Evolutionary conservation across 2,888 invertebrate species (phyloP), one percentile per base, ranked within the genome.

Genomic region (Saturnia pavonia): DNA sequence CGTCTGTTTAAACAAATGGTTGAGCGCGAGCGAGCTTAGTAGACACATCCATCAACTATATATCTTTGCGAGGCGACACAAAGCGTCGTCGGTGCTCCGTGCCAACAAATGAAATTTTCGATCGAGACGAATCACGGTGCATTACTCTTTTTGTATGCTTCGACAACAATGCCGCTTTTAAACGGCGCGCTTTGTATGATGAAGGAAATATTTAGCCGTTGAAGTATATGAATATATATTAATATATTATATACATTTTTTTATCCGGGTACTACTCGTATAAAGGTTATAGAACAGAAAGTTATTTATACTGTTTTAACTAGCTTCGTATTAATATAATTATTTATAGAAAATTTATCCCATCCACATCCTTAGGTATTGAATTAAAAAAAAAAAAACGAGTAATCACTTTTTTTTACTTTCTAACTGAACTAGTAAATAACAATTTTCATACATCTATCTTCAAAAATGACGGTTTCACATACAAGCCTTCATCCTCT

Each of bases 61-160:
- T 81, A 82, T 85, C 84, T 81, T 76, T 75, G 78, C 79, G 81
- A 79, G 74, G 81, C 82, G 83, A 86, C 83, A 90, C 88, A 89
- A 86, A 87, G 85, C 81, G 82, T 77, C 78, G 80, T 76, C 78
- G 77, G 78, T 80, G 84, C 83, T 75, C 78, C 75, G 80, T 83
- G 88, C 88, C 86, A 87, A 89, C 88, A 90, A 90, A 90, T 89
- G 85, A 89, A 89, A 89, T 90, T 89, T 88, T 85, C 86, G 86
- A 90, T 89, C 89, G 89, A 89, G 88, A 89, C 85, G 86, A 88
- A 90, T 88, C 85, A 86, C 88, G 86, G 78, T 88, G 80, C 90
- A 89, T 89, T 83, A 85, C 85, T 86, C 85, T 88, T 88, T 90
- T 89, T 89, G 84, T 87, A 83, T 80, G 81, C 78, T 78, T 76